A percentile compares a stretch with the other conserved stretches of the same genome.
These are phyloP conservation scores for Rhinichthys klamathensis DNA, from an alignment of 2,113 vertebrate genomes.

Conservation along the genomic window DNA sequence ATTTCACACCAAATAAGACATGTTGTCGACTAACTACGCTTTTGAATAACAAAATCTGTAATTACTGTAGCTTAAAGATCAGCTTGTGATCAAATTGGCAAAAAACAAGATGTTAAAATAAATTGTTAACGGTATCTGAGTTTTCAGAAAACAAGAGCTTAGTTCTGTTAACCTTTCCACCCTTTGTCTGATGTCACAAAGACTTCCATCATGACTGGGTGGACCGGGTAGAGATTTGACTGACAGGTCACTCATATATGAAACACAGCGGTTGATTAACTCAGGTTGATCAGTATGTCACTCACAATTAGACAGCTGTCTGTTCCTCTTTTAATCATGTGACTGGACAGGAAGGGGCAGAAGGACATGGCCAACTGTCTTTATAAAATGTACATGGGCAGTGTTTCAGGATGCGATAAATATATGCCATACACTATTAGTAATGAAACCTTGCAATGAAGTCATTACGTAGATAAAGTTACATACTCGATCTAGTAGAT, in stretches of 20 bases:
- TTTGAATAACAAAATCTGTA: background rate
- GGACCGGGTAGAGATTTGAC: background rate
- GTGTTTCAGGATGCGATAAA: background rate
- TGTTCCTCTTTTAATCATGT: background rate
- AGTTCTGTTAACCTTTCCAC: background rate
- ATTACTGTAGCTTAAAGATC: background rate
- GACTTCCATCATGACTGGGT: background rate
- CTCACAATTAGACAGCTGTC: constrained; percentile 43
- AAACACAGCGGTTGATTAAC: constrained; percentile 47
- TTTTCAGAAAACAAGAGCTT: background rate
- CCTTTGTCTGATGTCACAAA: background rate
- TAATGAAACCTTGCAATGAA: background rate
- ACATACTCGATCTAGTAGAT: background rate
- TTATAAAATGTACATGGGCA: background rate
- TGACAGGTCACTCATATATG: constrained; percentile 43
- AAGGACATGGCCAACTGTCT: background rate
- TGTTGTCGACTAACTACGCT: no score
- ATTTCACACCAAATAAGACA: background rate
- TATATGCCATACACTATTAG: background rate
- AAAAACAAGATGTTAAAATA: background rate
- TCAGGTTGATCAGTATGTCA: constrained; percentile 53
- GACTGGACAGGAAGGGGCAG: background rate
- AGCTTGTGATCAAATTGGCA: background rate
- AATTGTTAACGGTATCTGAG: background rate
- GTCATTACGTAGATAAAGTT: background rate